Percentiles rank a stretch among this genome's conserved stretches.
Conservation (phyloP, 2,113 vertebrate species). For the Nothocercus nigrocapillus region DNA sequence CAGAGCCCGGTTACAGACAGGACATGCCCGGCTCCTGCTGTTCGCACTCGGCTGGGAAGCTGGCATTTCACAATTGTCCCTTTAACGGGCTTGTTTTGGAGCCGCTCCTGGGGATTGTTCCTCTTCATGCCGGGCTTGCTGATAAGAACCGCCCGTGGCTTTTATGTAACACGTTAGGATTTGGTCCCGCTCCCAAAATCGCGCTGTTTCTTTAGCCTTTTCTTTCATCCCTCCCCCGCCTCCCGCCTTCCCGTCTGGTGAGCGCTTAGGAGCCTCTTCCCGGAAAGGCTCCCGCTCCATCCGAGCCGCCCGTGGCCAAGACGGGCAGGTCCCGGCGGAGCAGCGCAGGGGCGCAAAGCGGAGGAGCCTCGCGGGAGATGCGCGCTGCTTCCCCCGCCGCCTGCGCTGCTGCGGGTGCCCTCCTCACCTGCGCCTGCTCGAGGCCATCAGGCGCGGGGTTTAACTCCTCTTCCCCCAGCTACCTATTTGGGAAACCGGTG, state of each 20-base stretch:
- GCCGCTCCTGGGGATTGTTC: constrained; percentile 66
- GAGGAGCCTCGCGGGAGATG: background rate
- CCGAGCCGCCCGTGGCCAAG: background rate
- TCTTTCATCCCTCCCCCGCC: constrained; percentile 43
- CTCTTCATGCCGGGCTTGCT: constrained; percentile 46
- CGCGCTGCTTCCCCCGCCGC: background rate
- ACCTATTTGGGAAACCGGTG: background rate
- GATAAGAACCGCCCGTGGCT: constrained; percentile 70
- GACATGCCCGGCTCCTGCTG: constrained; percentile 65
- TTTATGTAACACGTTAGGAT: constrained; percentile 81
- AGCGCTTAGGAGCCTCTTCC: constrained; percentile 28
- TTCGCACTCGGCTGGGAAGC: constrained; percentile 53
- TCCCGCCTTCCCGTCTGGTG: background rate
- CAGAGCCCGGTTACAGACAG: constrained; percentile 62
- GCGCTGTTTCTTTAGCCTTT: constrained; percentile 71
- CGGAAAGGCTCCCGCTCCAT: constrained; percentile 10
- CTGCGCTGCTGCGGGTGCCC: background rate
- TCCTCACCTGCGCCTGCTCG: background rate
- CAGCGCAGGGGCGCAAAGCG: background rate
- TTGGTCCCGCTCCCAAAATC: constrained; percentile 68
- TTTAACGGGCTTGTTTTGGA: constrained; percentile 66
- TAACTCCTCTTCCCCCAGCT: background rate
- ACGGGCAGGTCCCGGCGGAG: background rate
- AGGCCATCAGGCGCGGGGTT: background rate
- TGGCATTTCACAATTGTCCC: constrained; percentile 70